Evolutionary conservation across 1,140 invertebrate species (phyloP).

Genomic region (Drosophila lacertosa): DNA sequence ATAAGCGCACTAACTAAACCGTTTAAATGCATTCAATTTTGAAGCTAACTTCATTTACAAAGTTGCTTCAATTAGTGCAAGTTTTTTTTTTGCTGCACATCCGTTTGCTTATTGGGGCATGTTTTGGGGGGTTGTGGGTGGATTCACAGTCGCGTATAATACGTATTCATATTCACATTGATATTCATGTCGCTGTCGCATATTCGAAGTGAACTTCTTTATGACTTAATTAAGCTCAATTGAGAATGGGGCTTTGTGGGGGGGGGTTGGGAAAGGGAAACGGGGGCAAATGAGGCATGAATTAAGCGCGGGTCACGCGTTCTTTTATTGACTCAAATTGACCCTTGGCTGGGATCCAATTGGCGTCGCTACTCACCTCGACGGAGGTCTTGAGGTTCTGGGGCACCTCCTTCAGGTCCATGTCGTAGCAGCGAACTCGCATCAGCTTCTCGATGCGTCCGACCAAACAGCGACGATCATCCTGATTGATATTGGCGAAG

Average conservation of each 20-base stretch:
- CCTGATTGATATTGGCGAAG: constrained; percentile 52
- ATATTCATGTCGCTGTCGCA: constrained; percentile 32
- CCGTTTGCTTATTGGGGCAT: background rate
- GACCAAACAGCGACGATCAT: constrained; percentile 84
- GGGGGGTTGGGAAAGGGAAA: background rate
- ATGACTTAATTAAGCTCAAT: constrained; percentile 82
- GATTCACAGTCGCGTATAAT: background rate
- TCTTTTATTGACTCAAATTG: constrained; percentile 58
- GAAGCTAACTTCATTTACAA: too few relatives aligned
- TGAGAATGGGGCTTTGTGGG: constrained; percentile 37
- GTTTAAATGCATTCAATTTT: too few relatives aligned
- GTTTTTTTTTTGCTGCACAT: background rate
- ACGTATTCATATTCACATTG: background rate
- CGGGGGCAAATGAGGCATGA: constrained; percentile 35
- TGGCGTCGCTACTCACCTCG: constrained; percentile 84
- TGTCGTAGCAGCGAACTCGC: constrained; percentile 85
- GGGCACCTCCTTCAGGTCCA: constrained; percentile 85
- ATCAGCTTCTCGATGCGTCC: constrained; percentile 85
- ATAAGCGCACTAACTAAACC: too few relatives aligned
- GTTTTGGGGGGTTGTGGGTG: background rate
- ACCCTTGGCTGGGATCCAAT: constrained; percentile 22
- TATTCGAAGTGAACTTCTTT: constrained; percentile 61
- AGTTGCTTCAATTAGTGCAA: too few relatives aligned
- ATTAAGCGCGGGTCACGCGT: constrained; percentile 59
- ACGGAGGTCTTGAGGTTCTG: constrained; percentile 85